phyloP scores from a whole-genome alignment of 2,113 vertebrate genomes.

The Peromyscus polionotus region DNA sequence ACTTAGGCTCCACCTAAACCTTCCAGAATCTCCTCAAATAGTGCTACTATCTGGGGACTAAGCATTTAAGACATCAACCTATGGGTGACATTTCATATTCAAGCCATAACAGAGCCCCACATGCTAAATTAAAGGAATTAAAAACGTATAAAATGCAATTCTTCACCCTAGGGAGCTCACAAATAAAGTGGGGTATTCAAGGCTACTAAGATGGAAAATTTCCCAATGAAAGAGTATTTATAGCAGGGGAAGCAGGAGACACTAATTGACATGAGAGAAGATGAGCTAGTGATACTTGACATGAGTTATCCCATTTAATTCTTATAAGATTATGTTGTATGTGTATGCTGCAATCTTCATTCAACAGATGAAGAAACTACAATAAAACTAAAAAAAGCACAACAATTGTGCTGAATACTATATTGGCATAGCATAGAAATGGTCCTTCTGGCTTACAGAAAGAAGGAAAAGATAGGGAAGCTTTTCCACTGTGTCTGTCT shows the following conservation, averaged over 20 bases:
- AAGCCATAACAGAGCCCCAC: background rate
- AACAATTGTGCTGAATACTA: background rate
- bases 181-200: background rate
- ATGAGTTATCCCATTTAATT: background rate
- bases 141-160: background rate
- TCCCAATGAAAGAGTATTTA: background rate
- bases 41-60: background rate
- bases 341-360: background rate
- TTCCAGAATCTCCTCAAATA: background rate
- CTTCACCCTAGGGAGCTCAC: background rate
- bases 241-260: background rate
- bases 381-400: background rate
- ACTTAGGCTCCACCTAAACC: background rate
- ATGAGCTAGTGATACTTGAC: background rate
- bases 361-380: conserved; percentile 37
- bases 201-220: background rate
- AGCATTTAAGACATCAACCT: background rate
- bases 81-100: background rate
- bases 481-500: background rate
- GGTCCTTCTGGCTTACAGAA: background rate
- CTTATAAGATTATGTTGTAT: background rate
- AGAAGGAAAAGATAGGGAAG: background rate
- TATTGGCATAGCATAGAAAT: conserved; percentile 11
- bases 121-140: background rate
- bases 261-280: background rate